Evolutionary conservation across 2,113 vertebrate species (phyloP), one percentile per base, ranked within the genome.

Genomic region (Pogona vitticeps): DNA sequence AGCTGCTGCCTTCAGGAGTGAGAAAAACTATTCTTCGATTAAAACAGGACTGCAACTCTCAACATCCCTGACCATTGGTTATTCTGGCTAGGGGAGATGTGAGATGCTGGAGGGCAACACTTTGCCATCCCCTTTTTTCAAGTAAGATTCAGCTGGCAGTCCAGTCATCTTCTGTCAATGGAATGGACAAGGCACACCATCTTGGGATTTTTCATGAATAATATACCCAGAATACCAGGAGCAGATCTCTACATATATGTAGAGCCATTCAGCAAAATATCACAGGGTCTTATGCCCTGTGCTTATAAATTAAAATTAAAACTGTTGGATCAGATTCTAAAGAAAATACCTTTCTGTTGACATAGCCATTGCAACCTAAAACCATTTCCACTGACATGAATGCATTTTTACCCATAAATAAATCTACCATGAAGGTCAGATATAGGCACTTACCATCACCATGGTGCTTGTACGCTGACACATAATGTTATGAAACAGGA

Each of bases 401-500:
- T 40, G 4, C 46, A 87, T 52, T 88, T 46, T 84, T 89, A 58
- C 0, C 13, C 20, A 1, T 2, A 76, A 42, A 88, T 40, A 40
- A 90, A 93, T 52, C 76, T n/a, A 84, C 31, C 83, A 31, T 59
- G 68, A 85, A 88, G 80, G 26, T 75, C 68, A 87, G 59, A 76
- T 73, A 73, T 0, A 1, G 81, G 76, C 67, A 78, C 59, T 90
- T 86, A 61, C 42, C 40, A 75, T 82, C 86, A 63, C 68, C 85
- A 84, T 83, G 85, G 71, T 67, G 72, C 52, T 23, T 82, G 36
- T 73, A 33, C 17, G 63, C 63, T 85, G 80, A 77, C 40, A 86
- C 85, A 67, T 84, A 56, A 90, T 83, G 82, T 77, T 94, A 89
- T 84, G 80, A 90, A 94, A 94, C 86, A 88, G 89, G 91, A 46